Base-by-base conservation (phyloP, 2,797 vertebrate genomes). In the Cossypha caffra region DNA sequence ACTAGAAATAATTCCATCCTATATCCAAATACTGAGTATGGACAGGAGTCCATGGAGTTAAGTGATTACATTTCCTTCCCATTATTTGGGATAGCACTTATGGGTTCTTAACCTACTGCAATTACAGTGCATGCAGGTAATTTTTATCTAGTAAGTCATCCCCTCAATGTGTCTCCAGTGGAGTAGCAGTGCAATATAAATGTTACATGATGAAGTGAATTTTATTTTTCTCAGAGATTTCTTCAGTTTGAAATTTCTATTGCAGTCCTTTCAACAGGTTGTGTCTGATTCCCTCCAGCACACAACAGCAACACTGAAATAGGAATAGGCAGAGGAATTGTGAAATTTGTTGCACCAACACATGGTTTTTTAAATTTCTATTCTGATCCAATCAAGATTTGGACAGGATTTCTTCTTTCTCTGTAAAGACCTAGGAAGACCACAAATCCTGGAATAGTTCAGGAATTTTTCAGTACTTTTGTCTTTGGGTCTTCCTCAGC, bases 101-200 rank as follows among this genome's bases (percentile, higher is more conserved):
- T 0, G 10, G 58, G 29, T 85, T 82, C 76, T 92, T 74, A 93
- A 82, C 54, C 73, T 54, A 73, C 7, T 79, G 35, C 71, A 88
- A 90, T 93, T 90, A 74, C 15, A 72, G 37, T 20, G 18, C 19
- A 7, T 64, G 20, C 40, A 89, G 91, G 80, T 67, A 45, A 76
- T 88, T 95, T 81, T 73, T 73, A 83, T 86, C 71, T 68, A 90
- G 24, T 73, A 94, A 81, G 28, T 63, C 42, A 85, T 85, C 19
- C 24, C 37, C 29, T 87, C 81, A 55, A 75, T 86, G 90, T 85
- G 19, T 55, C 77, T 76, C 67, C 62, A 82, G 64, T 24, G 59
- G 54, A 82, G 71, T 1, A 73, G 61, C 43, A 92, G 29, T 59
- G 31, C 42, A 61, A 78, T 62, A 62, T 12, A 80, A 86, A 78